These are phyloP conservation scores for Zosterops hypoxanthus DNA, from an alignment of 2,113 vertebrate species.

Conservation along the genomic window DNA sequence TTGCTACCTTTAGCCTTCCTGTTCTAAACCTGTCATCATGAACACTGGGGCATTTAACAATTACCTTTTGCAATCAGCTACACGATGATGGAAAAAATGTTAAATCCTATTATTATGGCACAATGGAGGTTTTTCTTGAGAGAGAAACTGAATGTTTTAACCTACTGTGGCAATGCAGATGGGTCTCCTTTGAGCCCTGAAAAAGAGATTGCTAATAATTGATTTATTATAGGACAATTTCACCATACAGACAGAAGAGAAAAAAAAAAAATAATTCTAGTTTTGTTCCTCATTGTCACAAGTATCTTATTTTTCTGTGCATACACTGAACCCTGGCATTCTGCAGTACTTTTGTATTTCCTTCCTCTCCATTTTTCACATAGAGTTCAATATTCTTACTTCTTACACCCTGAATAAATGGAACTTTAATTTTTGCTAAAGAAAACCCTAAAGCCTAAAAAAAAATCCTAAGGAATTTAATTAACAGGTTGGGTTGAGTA, in stretches of 20 bases:
- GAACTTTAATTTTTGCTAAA: neutral
- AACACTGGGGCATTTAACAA: neutral
- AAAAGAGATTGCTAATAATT: neutral
- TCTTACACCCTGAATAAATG: neutral
- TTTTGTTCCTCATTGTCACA: neutral
- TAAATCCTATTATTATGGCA: neutral
- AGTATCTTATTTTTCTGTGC: neutral
- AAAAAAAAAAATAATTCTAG: neutral
- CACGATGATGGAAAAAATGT: neutral
- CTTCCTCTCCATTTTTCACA: neutral
- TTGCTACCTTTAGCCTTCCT: neutral
- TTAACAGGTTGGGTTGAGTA: neutral
- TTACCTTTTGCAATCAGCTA: neutral
- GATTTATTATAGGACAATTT: neutral
- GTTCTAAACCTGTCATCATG: neutral
- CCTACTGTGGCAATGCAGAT: neutral
- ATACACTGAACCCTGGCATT: neutral
- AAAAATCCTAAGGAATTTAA: neutral
- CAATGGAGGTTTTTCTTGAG: neutral
- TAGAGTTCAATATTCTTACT: neutral
- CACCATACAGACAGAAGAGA: neutral
- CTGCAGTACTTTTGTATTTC: neutral
- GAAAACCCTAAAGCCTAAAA: neutral
- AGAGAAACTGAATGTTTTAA: neutral
- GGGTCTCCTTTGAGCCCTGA: neutral